Evolutionary conservation across 2,888 invertebrate species (phyloP).

Genomic region (Ernsta delagoae): DNA sequence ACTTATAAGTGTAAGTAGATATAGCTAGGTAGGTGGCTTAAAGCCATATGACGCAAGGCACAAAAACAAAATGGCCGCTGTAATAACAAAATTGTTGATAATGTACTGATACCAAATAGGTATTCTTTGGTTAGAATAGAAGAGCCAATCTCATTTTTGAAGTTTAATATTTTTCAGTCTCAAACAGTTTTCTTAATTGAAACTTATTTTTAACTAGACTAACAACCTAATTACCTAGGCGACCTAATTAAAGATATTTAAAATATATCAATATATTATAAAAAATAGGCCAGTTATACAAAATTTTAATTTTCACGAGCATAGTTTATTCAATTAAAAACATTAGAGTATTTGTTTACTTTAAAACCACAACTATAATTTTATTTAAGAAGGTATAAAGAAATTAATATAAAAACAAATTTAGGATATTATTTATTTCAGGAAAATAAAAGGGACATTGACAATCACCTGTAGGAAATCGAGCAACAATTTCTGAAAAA

Average conservation of each 20-base stretch:
- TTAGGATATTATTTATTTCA: constrained; percentile 36
- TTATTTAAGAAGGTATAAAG: background rate
- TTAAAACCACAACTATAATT: too few species aligned
- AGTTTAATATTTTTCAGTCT: background rate
- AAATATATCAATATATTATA: too few species aligned
- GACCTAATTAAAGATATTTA: too few species aligned
- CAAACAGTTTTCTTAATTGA: background rate
- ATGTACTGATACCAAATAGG: too few species aligned
- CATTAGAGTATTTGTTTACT: too few species aligned
- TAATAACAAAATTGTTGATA: constrained; percentile 16
- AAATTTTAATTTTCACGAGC: too few species aligned
- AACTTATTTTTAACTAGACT: background rate
- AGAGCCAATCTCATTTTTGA: background rate
- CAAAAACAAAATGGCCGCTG: constrained; percentile 35
- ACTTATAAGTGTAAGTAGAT: too few species aligned
- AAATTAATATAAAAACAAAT: constrained; percentile 24
- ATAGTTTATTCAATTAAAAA: too few species aligned
- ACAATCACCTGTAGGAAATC: constrained; percentile 35
- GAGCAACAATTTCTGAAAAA: constrained; percentile 34
- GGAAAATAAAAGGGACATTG: constrained; percentile 37
- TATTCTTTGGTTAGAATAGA: background rate
- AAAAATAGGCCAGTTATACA: too few species aligned
- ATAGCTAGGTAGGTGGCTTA: constrained; percentile 7
- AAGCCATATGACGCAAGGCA: constrained; percentile 21
- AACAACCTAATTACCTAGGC: too few species aligned